Evolutionary conservation across 2,888 invertebrate species (phyloP), one percentile per base, ranked within the genome.

Genomic region (Heliconius sara): DNA sequence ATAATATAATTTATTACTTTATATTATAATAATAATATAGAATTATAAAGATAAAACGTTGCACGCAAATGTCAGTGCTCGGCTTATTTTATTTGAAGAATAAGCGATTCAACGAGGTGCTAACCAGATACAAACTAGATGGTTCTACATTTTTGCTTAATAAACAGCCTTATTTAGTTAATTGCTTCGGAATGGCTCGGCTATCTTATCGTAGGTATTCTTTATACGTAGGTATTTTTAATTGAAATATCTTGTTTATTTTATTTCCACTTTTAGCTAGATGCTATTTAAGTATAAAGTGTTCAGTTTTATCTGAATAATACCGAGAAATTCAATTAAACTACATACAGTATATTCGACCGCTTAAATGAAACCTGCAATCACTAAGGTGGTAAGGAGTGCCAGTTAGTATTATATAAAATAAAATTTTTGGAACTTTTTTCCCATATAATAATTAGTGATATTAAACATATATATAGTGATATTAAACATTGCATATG

Each of bases 51-150:
- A 70, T 70, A 47, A 43, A 67, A 39, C 10, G 1, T 72, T 72
- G 52, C 52, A 72, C 72, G n/a, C 60, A 60, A 60, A 73, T 60
- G 30, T 60, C n/a, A 60, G 13, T 60, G 57, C 7, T 70, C 43
- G 43, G 43, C 7, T 70, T 47, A 39, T 60, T 60, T 60, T 73
- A 60, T 60, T 73, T 60, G 34, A 73, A 60, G n/a, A 73, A 60
- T 57, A 73, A 73, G 73, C 60, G 60, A 73, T 73, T n/a, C 34
- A 16, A 73, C 73, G n/a, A 34, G 34, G 60, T 60, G n/a, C 13
- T n/a, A 73, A 73, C 73, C 34, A 60, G 73, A 73, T 73, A 73
- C 13, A 6, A 39, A 39, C 73, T 60, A 16, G 60, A n/a, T 73
- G 7, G n/a, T 9, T 43, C 30, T 57, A 57, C 72, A 47, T 72